Evolutionary conservation across 2,113 vertebrate genomes (phyloP).

Genomic region (Siniperca knerii): DNA sequence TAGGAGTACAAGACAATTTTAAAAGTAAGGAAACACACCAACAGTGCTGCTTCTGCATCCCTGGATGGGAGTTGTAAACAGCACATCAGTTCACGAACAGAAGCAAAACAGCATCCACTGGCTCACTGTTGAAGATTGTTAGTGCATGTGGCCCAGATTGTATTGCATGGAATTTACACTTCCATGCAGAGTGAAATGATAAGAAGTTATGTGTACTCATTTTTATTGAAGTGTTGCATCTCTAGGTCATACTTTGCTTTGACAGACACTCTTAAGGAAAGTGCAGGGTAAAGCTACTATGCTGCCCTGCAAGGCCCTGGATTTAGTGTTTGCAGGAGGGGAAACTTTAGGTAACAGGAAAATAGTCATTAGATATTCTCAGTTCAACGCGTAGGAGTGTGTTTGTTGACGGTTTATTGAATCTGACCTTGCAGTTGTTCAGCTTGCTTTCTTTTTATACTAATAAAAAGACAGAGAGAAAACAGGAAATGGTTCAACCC

Average conservation of each 20-base stretch:
- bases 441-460: background rate
- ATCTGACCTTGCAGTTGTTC: background rate
- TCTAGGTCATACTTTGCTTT: constrained; percentile 1
- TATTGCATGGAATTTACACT: background rate
- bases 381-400: background rate
- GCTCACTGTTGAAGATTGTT: background rate
- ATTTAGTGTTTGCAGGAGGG: background rate
- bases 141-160: background rate
- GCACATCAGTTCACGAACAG: background rate
- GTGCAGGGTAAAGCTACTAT: too few species aligned
- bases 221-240: background rate
- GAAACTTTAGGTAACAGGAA: constrained; percentile 31
- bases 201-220: background rate
- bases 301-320: background rate
- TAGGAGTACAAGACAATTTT: constrained; percentile 4
- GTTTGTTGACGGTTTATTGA: background rate
- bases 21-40: constrained; percentile 9
- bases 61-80: constrained; percentile 4
- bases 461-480: background rate
- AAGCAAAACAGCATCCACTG: constrained; percentile 2
- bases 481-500: background rate
- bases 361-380: constrained; percentile 12
- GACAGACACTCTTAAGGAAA: background rate
- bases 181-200: background rate
- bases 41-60: constrained; percentile 2